Evolutionary conservation across 2,888 invertebrate species (phyloP), one percentile per base, ranked within the genome.

Genomic region (Conops quadrifasciatus): DNA sequence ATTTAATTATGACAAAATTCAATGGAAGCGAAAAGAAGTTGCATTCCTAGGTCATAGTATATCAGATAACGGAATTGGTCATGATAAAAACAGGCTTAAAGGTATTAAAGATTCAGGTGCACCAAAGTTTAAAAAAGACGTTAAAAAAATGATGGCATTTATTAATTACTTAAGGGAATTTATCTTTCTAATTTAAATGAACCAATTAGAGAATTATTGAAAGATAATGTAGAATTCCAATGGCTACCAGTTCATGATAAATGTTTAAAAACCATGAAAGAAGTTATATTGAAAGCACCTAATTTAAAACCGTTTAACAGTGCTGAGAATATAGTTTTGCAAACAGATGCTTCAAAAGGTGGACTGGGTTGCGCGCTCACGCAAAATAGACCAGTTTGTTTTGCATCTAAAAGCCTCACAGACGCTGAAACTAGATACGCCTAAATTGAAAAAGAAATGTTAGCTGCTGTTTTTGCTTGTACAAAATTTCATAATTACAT

Each of bases 371-470:
- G 74, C 64, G 47, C 64, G 2, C 45, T 75, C n/a, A 28, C 69
- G 28, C 75, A 75, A 68, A 71, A 71, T 30, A 67, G 45, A 65
- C 73, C 75, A 43, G 66, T 77, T n/a, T 62, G 64, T 49, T 77
- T 75, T 68, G 76, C 77, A 3, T 77, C 76, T 16, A 45, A 74
- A 21, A 75, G 74, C 60, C 43, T 78, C 49, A 75, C 73, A 11
- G 71, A 77, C 51, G 47, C 77, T 4, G 77, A 78, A 73, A 72
- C 53, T 16, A 67, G 73, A 30, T 78, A 78, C 70, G 66, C 77
- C 9, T 78, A 78, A 73, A 77, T 78, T 21, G 78, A 79, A 70
- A 78, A 78, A 59, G 76, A 78, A 69, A 71, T 77, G 53, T 63
- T 78, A n/a, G 73, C 77, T n/a, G 72, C 76, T 43, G 73, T 76